Evolutionary conservation across 2,888 invertebrate genomes (phyloP), one percentile per base, ranked within the genome.

Genomic region (Ophion ventricosus): DNA sequence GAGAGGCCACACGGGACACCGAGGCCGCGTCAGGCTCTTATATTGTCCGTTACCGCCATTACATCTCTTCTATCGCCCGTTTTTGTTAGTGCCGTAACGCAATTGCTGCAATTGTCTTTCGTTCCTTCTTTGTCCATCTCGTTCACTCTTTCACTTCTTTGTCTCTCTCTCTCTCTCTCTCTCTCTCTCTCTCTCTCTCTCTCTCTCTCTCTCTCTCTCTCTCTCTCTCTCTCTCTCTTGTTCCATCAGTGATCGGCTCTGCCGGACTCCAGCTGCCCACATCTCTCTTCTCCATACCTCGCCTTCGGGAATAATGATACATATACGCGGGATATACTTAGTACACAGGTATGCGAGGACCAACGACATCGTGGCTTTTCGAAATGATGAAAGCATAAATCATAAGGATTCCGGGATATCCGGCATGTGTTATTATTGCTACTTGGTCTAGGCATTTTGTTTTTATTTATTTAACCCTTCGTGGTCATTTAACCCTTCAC

Each of bases 11-110:
- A 66, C 20, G 84, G 61, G 69, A 79, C 56, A 64, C 56, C 72
- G 79, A 84, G 84, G 75, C 84, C 78, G 49, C 49, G 75, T 66
- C 63, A 61, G 77, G 79, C 81, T 84, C n/a, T n/a, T n/a, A n/a
- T 78, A 81, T 84, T 78, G 78, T 84, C 78, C 84, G 78, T 84
- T 84, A 84, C 61, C 81, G 63, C 81, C 78, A 84, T 84, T 84
- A 84, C 74, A 49, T 69, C 72, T 76, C 72, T 77, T 80, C 84
- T 84, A 82, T 82, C 72, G 63, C 82, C 63, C 70, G 82, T 82
- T 84, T 84, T 84, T 82, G 84, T 82, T 82, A 82, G 82, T 77
- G 84, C 84, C 79, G 82, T 82, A 82, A 85, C 82, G 85, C 82
- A 82, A 82, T 84, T 82, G 82, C 82, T 61, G 79, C 75, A 79